These are phyloP conservation scores for Idaea biselata DNA, from an alignment of 2,888 invertebrate genomes.

Conservation along the genomic window DNA sequence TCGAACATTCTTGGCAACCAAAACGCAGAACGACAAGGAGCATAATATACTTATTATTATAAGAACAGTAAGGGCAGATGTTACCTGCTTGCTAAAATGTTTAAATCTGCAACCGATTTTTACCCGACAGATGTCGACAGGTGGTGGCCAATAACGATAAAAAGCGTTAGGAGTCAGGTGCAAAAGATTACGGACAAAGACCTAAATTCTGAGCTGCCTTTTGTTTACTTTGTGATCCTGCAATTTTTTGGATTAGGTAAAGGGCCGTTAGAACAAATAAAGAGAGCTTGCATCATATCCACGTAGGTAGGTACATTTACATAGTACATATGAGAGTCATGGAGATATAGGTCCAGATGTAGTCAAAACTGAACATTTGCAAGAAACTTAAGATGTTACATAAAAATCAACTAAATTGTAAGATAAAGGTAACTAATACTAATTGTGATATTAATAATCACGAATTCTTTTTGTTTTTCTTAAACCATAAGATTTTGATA, in stretches of 20 bases:
- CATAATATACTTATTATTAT: background rate
- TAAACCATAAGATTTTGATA: too few relatives aligned
- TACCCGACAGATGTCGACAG: conserved; percentile 37
- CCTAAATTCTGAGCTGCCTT: conserved; percentile 37
- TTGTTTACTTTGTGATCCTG: background rate
- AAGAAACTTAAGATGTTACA: background rate
- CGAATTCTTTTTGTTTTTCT: too few relatives aligned
- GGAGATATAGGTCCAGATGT: background rate
- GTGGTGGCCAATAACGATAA: conserved; percentile 31
- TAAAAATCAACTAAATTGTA: too few relatives aligned
- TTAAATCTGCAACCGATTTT: conserved; percentile 11
- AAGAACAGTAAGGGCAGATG: background rate
- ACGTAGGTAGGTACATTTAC: too few relatives aligned
- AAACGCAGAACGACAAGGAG: background rate
- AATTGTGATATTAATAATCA: too few relatives aligned
- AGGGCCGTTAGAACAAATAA: too few relatives aligned
- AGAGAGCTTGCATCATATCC: too few relatives aligned
- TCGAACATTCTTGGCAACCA: background rate
- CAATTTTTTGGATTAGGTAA: conserved; percentile 5
- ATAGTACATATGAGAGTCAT: too few relatives aligned
- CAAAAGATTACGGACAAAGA: conserved; percentile 28
- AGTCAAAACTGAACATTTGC: background rate
- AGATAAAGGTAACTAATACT: too few relatives aligned
- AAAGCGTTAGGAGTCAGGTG: conserved; percentile 44
- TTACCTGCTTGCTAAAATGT: background rate